Conservation (phyloP, 2,113 vertebrate species). For the Synodontis membranacea region DNA sequence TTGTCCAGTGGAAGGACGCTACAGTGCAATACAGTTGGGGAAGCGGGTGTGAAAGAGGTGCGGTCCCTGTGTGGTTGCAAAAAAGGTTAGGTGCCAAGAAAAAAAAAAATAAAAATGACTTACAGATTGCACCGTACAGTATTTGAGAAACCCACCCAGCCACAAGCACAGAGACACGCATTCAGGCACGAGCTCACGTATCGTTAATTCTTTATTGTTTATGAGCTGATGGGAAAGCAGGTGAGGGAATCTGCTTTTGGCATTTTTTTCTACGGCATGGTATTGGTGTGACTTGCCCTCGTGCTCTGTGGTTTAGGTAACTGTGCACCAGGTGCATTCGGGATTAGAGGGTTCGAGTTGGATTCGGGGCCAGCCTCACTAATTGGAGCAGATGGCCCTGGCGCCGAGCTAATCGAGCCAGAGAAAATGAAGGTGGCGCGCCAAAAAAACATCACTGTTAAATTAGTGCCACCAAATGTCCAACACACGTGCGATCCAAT, state of each 20-base stretch:
- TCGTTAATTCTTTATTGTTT: neutral
- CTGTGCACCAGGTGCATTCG: conserved; percentile 26
- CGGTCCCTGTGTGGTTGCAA: neutral
- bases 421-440: conserved; percentile 28
- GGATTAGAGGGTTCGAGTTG: conserved; percentile 17
- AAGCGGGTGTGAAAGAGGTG: neutral
- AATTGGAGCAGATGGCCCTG: conserved; percentile 50
- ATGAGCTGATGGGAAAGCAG: neutral
- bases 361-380: conserved; percentile 20
- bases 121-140: neutral
- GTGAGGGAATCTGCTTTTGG: neutral
- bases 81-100: neutral
- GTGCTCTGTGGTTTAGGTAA: neutral
- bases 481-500: conserved; percentile 15
- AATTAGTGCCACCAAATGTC: conserved; percentile 53
- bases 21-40: neutral
- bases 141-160: neutral
- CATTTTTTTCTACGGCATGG: neutral
- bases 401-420: conserved; percentile 29
- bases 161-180: neutral
- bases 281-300: neutral
- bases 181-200: neutral
- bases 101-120: too few relatives aligned
- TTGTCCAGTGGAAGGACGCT: neutral
- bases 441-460: conserved; percentile 43